Evolutionary conservation across 2,113 vertebrate species (phyloP).

Genomic region (Catharus fuscescens): DNA sequence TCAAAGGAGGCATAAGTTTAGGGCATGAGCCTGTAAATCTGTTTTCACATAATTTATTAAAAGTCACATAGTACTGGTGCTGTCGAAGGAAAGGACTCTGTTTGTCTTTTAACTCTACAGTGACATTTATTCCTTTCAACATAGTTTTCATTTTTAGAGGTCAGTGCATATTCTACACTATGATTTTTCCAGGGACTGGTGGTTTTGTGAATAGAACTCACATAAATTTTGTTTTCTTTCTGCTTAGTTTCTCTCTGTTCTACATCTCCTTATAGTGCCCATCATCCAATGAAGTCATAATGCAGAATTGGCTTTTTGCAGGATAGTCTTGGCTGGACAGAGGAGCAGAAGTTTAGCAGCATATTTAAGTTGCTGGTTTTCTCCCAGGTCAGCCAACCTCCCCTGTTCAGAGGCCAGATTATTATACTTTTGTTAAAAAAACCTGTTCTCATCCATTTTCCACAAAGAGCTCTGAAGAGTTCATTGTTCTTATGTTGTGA

Average conservation of each 20-base stretch:
- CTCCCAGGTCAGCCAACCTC: neutral
- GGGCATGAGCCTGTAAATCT: conserved; percentile 35
- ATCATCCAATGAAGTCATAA: neutral
- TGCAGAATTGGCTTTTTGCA: neutral
- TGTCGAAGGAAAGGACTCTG: neutral
- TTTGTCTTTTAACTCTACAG: conserved; percentile 10
- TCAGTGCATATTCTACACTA: neutral
- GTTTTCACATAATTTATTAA: conserved; percentile 38
- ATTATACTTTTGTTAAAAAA: neutral
- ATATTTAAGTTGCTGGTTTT: neutral
- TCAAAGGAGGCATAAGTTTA: conserved; percentile 41
- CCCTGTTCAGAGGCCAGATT: neutral
- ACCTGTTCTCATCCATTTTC: neutral
- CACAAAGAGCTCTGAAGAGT: neutral
- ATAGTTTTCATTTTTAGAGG: neutral
- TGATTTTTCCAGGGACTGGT: neutral
- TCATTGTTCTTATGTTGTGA: neutral
- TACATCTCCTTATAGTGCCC: neutral
- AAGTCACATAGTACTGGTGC: neutral
- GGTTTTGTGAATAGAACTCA: neutral
- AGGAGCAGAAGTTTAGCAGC: neutral
- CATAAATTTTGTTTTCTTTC: neutral
- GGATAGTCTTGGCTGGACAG: neutral
- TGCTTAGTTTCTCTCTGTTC: neutral
- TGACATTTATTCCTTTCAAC: conserved; percentile 19